Base-by-base conservation (phyloP, 2,797 vertebrate species). In the Manis crassicaudata region DNA sequence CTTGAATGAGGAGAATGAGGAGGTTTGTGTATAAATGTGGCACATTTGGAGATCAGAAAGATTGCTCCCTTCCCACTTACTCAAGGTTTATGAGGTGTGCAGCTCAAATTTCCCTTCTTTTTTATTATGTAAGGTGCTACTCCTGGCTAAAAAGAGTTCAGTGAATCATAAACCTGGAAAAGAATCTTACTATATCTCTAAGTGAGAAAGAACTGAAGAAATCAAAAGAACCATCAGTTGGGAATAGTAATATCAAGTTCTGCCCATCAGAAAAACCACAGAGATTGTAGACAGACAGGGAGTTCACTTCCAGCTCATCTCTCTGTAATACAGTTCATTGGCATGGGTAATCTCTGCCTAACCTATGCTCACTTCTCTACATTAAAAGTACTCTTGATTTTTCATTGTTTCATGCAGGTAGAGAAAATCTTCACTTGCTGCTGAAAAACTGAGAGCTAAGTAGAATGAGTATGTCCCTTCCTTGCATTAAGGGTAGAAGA, bases 391-490 rank as follows among this genome's bases (percentile, higher is more conserved):
- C 21, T 75, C 20, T 93, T 88, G 52, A 5, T 96, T 70, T 92
- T 68, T 27, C 25, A 54, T 37, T 54, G 25, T 88, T 32, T 90
- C 70, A 17, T 43, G n/a, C 81, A 92, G 46, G 14, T 50, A 77
- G 21, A 91, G 50, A 35, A 85, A 62, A 72, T 81, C 6, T 90
- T 90, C 58, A 88, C 35, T 29, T 88, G 18, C 50, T 92, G 52
- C n/a, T 90, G 81, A 8, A 84, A 35, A 95, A 88, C 52, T 82
- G 46, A 97, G 35, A 94, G 23, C 63, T 91, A 95, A 65, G 62
- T 68, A 94, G 32, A 90, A 93, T 52, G 9, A 89, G 12, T 6
- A 76, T 80, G 83, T 85, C 7, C 35, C 88, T 80, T 40, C 27
- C 81, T 35, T 82, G 54, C 21, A 85, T 87, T 72, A 88, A 90